Evolutionary conservation across 2,888 invertebrate genomes (phyloP).

Genomic region (Ganaspis brasiliensis): DNA sequence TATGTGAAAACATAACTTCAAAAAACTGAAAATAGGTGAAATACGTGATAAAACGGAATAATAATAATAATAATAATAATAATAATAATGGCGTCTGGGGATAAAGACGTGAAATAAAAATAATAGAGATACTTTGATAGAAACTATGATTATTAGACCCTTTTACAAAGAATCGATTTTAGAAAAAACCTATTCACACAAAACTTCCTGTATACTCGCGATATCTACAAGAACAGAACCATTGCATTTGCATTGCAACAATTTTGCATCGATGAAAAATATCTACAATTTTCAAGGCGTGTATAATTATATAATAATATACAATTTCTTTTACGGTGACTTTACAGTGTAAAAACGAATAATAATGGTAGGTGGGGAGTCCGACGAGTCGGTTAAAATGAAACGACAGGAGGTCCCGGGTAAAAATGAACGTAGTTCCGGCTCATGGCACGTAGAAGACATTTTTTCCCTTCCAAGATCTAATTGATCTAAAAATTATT

Average conservation of each 20-base stretch:
- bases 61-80: too few species aligned
- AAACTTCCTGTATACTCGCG: conserved; percentile 77
- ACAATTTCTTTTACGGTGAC: conserved; percentile 71
- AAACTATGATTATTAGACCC: conserved; percentile 82
- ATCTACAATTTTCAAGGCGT: conserved; percentile 73
- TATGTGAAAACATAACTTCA: too few species aligned
- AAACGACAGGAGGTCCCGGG: conserved; percentile 44
- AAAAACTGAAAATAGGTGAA: too few species aligned
- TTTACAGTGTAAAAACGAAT: conserved; percentile 74
- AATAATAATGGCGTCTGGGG: background rate
- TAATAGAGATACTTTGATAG: conserved; percentile 75
- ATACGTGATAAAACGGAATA: too few species aligned
- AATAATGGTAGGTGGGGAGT: conserved; percentile 56
- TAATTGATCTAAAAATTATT: conserved; percentile 28
- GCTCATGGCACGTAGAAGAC: conserved; percentile 57
- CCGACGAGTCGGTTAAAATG: conserved; percentile 50
- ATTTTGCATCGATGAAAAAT: conserved; percentile 74
- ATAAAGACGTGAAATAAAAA: conserved; percentile 47
- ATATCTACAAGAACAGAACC: conserved; percentile 81
- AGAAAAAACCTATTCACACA: conserved; percentile 81
- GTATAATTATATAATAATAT: conserved; percentile 68
- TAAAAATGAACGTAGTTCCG: conserved; percentile 51
- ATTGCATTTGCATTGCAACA: conserved; percentile 78
- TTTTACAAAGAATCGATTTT: conserved; percentile 81
- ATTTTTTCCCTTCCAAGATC: conserved; percentile 43